Base-by-base conservation (phyloP, 2,888 invertebrate genomes). In the Tenthredo distinguenda region DNA sequence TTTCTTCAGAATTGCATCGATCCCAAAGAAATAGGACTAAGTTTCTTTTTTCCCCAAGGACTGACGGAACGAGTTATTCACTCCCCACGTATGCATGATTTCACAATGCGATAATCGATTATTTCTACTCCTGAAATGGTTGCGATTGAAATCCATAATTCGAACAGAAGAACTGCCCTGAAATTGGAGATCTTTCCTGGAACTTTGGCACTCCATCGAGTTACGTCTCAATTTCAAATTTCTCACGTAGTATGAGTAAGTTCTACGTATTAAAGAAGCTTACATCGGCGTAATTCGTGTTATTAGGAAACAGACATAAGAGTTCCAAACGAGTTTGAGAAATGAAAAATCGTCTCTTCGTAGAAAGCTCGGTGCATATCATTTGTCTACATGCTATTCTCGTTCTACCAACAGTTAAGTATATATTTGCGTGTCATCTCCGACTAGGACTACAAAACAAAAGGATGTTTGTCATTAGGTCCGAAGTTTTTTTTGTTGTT, bases 401-500 rank as follows among this genome's bases (percentile, higher is more conserved):
- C 72, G 21, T 43, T 31, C 12, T 0, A 50, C 50, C 21, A 21
- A 15, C 40, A 9, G 82, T 65, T 85, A 85, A 85, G 81, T 82
- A 50, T 72, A 50, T 26, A 82, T 85, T 85, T 85, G 55, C 85
- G 85, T 85, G 85, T 82, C 72, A 82, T 58, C 68, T 71, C 37
- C n/a, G 50, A 47, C 68, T 31, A 34, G 26, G 83, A 83, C 55
- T 71, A 68, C 40, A 71, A 68, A 83, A 71, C 55, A 71, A 83
- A 83, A 83, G 83, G 83, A 83, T 68, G 68, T 68, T 83, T 83
- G 83, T 83, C 83, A 83, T 83, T 83, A 83, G 83, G 65, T 65
- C 31, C 31, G 26, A 68, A 50, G 5, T 62, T 40, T 58, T 81
- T 81, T 72, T 43, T 43, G 55, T 50, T 65, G n/a, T 84, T 50